Evolutionary conservation across 2,113 vertebrate genomes (phyloP), one percentile per base, ranked within the genome.

Genomic region (Bos indicus): DNA sequence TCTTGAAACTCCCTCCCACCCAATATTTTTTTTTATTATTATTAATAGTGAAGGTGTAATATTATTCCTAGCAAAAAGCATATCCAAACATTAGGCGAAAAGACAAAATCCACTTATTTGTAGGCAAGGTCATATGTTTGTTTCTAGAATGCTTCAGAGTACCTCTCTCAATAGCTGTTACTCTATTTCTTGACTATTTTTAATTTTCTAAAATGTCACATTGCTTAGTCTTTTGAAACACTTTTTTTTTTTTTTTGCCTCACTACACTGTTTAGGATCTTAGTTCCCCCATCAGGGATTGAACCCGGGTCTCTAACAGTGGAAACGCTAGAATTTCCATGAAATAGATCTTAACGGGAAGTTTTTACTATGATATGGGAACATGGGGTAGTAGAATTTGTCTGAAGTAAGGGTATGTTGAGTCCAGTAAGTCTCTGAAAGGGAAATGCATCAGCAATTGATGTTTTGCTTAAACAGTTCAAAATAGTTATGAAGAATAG

Each of bases 261-360:
- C n/a, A 19, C 5, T 77, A 2, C 1, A 3, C 28, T 1, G 0
- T 81, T 51, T 40, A 40, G 4, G 40, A 40, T 40, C 40, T 40
- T 40, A 81, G 28, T 81, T 51, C 28, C 28, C 28, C 46, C 28
- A 51, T 48, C 28, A 51, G 28, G 28, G 78, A 33, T 33, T 30
- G 46, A 51, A 51, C 28, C 5, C 1, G 0, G 28, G 46, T 51
- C 46, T 30, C 28, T 17, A 51, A 48, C 16, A 12, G 40, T 78
- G 25, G 78, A 81, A 33, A 33, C 0, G 0, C 16, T 30, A 30
- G 78, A 51, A 81, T 51, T 51, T 46, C 78, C 46, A 30, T 51
- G 46, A 90, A 85, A 46, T 46, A 85, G 21, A 52, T 25, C 71
- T 91, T 71, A 82, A 87, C 5, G 21, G 16, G 23, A 91, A 30